These are phyloP conservation scores for Corapipo altera DNA, from an alignment of 2,113 vertebrate species.

Conservation along the genomic window DNA sequence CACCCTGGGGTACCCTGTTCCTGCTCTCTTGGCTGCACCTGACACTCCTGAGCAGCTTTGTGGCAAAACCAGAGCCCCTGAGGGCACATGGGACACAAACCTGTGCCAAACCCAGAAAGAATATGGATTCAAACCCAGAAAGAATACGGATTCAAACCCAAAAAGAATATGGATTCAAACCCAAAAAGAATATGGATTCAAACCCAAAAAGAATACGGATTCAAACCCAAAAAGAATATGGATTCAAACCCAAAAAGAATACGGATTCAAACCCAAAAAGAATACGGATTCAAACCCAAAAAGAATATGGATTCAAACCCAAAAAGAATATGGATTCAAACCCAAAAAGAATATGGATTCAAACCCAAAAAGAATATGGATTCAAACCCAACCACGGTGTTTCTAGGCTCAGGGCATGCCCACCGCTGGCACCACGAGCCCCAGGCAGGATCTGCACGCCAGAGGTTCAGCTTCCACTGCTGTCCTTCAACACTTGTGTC, in stretches of 20 bases:
- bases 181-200: accelerated
- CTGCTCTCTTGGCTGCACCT: neutral
- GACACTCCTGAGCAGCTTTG: accelerated
- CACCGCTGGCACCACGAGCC: accelerated
- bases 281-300: neutral
- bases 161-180: neutral
- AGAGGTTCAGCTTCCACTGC: neutral
- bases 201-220: too few relatives aligned
- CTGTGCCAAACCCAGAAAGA: too few relatives aligned
- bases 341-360: accelerated
- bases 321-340: too few relatives aligned
- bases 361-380: accelerated
- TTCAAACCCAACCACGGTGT: neutral
- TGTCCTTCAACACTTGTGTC: neutral
- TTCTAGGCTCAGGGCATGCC: neutral
- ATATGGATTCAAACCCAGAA: too few relatives aligned
- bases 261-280: accelerated
- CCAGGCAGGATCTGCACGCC: too few relatives aligned
- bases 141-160: too few relatives aligned
- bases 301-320: too few relatives aligned
- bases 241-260: accelerated
- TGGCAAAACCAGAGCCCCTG: neutral
- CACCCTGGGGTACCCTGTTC: accelerated
- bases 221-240: too few relatives aligned
- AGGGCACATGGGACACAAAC: accelerated